phyloP scores from a whole-genome alignment of 1,140 invertebrate genomes.

The Daktulosphaira vitifoliae region DNA sequence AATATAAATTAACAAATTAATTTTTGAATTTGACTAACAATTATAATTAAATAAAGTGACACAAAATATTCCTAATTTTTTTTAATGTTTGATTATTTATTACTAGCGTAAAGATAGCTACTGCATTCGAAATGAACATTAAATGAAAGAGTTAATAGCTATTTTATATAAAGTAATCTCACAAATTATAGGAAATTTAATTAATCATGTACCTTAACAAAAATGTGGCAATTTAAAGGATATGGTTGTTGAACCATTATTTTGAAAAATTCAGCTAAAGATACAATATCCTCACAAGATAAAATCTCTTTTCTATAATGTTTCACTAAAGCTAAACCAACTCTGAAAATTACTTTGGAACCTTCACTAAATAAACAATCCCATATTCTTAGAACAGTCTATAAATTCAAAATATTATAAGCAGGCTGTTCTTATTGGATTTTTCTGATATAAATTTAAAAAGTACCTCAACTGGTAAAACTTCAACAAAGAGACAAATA shows the following conservation, averaged over 20 bases:
- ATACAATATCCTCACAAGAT: slow-evolving; percentile 62
- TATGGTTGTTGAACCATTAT: slow-evolving; percentile 61
- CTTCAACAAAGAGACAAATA: slow-evolving; percentile 84
- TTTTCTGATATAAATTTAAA: slow-evolving; percentile 3
- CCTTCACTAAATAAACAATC: slow-evolving; percentile 92
- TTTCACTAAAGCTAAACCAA: slow-evolving; percentile 74
- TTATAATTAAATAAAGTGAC: too few species aligned
- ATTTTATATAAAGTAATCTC: too few species aligned
- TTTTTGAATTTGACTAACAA: too few species aligned
- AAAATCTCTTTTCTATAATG: slow-evolving; percentile 60
- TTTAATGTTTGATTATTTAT: too few species aligned
- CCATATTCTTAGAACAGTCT: slow-evolving; percentile 85
- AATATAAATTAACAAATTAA: slow-evolving; percentile 42
- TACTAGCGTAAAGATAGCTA: too few species aligned
- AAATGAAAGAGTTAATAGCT: too few species aligned
- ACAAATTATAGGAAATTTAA: too few species aligned
- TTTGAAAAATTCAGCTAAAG: slow-evolving; percentile 67
- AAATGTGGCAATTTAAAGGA: slow-evolving; percentile 69
- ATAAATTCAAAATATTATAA: slow-evolving; percentile 33
- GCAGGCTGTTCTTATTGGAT: not conserved
- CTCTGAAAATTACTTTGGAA: slow-evolving; percentile 75
- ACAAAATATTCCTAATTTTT: too few species aligned
- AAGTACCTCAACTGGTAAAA: slow-evolving; percentile 71
- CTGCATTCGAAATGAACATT: too few species aligned
- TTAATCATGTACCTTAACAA: slow-evolving; percentile 64